A percentile compares a stretch with the other conserved stretches of the same genome.
Conservation (phyloP, 2,113 vertebrate species). For the Rhineura floridana region DNA sequence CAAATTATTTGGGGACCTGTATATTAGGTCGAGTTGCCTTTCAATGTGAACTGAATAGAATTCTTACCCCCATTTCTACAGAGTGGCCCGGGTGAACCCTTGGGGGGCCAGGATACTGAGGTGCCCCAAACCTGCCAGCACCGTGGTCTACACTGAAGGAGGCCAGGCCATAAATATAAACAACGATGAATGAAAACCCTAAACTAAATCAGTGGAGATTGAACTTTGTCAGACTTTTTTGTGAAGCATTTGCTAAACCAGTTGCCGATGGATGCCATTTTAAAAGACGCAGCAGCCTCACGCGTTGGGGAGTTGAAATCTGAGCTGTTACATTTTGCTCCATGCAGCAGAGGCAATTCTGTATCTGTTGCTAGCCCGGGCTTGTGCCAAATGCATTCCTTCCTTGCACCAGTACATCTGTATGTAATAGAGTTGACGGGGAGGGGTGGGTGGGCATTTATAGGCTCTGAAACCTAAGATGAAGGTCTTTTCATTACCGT, state of each 20-base stretch:
- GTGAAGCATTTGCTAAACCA: not conserved
- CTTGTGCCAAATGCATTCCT: constrained; percentile 41
- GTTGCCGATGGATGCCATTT: not conserved
- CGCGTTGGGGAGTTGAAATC: constrained; percentile 26
- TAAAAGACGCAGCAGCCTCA: not conserved
- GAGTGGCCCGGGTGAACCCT: no score
- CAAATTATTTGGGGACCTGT: no score
- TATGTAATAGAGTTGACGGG: constrained; percentile 45
- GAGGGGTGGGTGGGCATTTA: constrained; percentile 58
- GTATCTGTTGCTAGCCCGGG: constrained; percentile 58
- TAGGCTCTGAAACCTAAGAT: constrained; percentile 52
- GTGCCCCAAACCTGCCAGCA: no score
- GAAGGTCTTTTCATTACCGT: constrained; percentile 37
- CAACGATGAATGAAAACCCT: not conserved
- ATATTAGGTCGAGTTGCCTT: no score
- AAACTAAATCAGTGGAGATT: no score
- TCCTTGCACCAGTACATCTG: constrained; percentile 54
- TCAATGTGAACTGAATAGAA: no score
- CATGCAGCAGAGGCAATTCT: constrained; percentile 34
- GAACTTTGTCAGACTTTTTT: not conserved
- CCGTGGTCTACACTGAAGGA: not conserved
- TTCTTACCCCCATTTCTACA: no score
- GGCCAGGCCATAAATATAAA: not conserved
- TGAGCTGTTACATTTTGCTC: constrained; percentile 28
- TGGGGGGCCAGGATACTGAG: no score